These are phyloP conservation scores for Poeciliopsis gracilis DNA, from an alignment of 2,797 vertebrate genomes.

Conservation along the genomic window DNA sequence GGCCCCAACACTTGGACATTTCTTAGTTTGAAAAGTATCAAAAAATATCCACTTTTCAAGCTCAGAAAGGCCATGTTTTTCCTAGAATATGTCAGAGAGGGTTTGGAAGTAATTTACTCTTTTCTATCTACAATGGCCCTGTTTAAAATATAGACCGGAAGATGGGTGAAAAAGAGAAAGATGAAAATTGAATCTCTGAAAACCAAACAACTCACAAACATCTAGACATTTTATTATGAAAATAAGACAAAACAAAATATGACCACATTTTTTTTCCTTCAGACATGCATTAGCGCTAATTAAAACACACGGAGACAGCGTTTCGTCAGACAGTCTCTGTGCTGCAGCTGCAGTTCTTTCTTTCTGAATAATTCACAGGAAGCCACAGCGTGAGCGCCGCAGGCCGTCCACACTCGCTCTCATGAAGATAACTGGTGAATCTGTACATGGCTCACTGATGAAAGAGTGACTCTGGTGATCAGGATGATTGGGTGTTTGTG, in stretches of 20 bases:
- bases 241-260: conserved; percentile 80
- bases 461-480: conserved; percentile 34
- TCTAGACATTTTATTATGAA: conserved; percentile 83
- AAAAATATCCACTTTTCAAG: too few species aligned
- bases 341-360: conserved; percentile 49
- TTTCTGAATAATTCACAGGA: conserved; percentile 45
- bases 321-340: conserved; percentile 43
- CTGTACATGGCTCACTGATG: conserved; percentile 47
- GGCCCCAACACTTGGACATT: too few species aligned
- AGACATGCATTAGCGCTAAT: conserved; percentile 68
- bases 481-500: conserved; percentile 18
- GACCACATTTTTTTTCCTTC: conserved; percentile 68
- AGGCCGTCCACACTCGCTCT: conserved; percentile 36
- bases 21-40: too few species aligned
- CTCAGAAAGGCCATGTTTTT: too few species aligned
- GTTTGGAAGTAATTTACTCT: too few species aligned
- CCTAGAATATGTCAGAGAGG: too few species aligned
- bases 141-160: neutral
- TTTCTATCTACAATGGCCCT: too few species aligned
- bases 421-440: conserved; percentile 45
- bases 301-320: conserved; percentile 39
- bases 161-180: too few species aligned
- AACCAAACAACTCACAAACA: conserved; percentile 57
- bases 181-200: neutral
- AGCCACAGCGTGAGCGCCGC: conserved; percentile 41